Evolutionary conservation across 2,113 vertebrate species (phyloP).

Genomic region (Xenopus laevis): DNA sequence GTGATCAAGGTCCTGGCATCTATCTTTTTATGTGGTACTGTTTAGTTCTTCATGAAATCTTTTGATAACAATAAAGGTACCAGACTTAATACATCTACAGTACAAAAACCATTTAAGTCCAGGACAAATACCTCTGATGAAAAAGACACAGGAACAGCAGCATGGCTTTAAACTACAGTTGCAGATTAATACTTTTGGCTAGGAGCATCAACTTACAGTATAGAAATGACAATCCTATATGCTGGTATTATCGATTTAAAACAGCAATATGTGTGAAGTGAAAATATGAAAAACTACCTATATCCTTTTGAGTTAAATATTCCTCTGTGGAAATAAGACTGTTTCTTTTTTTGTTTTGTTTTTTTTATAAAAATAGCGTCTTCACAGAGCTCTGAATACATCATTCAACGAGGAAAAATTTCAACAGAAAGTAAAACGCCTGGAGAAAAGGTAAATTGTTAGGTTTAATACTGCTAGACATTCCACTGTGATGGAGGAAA

Average conservation of each 20-base stretch:
- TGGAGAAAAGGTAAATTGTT: constrained; percentile 79
- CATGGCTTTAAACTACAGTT: background rate
- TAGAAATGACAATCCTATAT: too few relatives aligned
- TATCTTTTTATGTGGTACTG: constrained; percentile 19
- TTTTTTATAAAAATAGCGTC: constrained; percentile 64
- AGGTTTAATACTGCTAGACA: too few relatives aligned
- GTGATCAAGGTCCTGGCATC: constrained; percentile 13
- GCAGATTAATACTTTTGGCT: too few relatives aligned
- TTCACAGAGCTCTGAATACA: constrained; percentile 89
- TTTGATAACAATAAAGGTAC: constrained; percentile 49
- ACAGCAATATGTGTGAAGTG: too few relatives aligned
- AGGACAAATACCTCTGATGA: background rate
- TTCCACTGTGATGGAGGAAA: too few relatives aligned
- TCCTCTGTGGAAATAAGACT: too few relatives aligned
- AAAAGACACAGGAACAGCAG: background rate
- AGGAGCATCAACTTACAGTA: too few relatives aligned
- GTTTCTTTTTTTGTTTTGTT: too few relatives aligned
- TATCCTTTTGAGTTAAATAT: too few relatives aligned
- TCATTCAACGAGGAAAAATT: constrained; percentile 83
- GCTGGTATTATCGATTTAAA: too few relatives aligned
- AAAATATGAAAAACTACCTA: too few relatives aligned
- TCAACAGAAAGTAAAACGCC: constrained; percentile 72
- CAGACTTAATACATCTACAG: background rate
- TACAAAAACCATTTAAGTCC: background rate
- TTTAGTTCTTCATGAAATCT: constrained; percentile 46